A percentile compares a stretch with the other conserved stretches of the same genome.
Conservation (phyloP, 2,113 vertebrate species). For the Falco punctatus region DNA sequence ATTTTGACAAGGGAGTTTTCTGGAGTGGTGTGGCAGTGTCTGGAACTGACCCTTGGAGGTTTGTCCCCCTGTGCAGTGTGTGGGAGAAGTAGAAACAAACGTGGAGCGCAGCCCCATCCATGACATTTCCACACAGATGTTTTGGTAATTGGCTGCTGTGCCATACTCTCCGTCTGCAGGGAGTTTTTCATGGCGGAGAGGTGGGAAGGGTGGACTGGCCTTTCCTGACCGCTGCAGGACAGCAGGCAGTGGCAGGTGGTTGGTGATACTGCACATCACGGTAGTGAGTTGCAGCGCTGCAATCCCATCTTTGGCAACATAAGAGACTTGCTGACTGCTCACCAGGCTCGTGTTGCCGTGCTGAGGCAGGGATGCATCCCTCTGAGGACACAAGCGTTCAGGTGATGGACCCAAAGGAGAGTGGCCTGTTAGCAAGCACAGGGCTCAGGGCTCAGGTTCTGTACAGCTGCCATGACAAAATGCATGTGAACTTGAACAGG, state of each 20-base stretch:
- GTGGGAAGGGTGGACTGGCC: neutral
- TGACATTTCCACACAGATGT: fast-evolving
- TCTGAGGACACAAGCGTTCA: fast-evolving
- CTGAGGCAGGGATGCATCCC: neutral
- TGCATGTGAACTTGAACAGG: neutral
- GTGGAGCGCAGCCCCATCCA: fast-evolving
- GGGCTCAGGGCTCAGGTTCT: neutral
- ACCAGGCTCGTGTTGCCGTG: neutral
- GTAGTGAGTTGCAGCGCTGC: neutral
- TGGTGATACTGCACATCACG: fast-evolving
- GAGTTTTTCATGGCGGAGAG: neutral
- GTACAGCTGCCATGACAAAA: neutral
- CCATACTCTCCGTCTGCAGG: fast-evolving
- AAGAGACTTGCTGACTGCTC: neutral
- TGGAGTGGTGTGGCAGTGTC: neutral
- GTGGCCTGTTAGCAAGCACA: fast-evolving
- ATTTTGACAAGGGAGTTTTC: neutral
- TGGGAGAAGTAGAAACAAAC: neutral
- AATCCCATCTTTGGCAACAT: fast-evolving
- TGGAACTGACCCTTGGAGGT: neutral
- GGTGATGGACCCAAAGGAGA: neutral
- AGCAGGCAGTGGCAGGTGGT: neutral
- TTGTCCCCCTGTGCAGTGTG: fast-evolving
- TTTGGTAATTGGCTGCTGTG: fast-evolving
- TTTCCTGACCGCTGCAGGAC: neutral